Percentiles rank a stretch among this genome's conserved stretches.
phyloP scores from a whole-genome alignment of 2,797 vertebrate species.

The Lacerta agilis region DNA sequence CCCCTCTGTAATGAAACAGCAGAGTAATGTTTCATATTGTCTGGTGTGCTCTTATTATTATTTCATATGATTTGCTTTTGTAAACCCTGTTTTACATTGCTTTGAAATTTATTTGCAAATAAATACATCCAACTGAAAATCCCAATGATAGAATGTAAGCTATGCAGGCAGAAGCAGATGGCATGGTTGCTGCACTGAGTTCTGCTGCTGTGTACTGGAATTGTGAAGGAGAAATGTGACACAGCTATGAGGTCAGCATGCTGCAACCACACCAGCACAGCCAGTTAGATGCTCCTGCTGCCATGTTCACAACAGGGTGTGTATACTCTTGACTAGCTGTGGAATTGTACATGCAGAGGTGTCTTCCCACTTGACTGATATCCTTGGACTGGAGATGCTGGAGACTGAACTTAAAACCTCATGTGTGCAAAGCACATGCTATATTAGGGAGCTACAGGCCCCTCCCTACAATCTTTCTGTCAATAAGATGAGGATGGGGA shows the following conservation, averaged over 20 bases:
- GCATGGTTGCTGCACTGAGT: no score
- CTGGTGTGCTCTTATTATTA: no score
- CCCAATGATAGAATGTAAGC: neutral
- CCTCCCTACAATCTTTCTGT: neutral
- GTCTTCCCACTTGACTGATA: neutral
- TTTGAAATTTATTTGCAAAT: no score
- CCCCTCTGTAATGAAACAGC: no score
- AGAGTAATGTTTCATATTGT: no score
- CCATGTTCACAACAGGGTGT: no score
- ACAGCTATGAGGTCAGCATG: no score
- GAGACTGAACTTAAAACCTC: neutral
- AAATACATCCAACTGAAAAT: neutral
- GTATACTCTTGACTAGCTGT: constrained; percentile 66
- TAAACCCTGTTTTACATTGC: no score
- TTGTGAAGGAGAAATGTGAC: no score
- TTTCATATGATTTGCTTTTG: no score
- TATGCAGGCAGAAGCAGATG: neutral
- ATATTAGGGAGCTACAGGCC: neutral
- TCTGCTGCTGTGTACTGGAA: no score
- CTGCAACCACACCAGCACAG: no score
- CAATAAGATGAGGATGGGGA: neutral
- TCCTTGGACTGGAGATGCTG: neutral
- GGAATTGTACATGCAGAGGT: neutral
- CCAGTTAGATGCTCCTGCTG: neutral
- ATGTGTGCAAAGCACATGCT: neutral